Conservation (phyloP, 2,888 invertebrate species). For the Dione vanillae region DNA sequence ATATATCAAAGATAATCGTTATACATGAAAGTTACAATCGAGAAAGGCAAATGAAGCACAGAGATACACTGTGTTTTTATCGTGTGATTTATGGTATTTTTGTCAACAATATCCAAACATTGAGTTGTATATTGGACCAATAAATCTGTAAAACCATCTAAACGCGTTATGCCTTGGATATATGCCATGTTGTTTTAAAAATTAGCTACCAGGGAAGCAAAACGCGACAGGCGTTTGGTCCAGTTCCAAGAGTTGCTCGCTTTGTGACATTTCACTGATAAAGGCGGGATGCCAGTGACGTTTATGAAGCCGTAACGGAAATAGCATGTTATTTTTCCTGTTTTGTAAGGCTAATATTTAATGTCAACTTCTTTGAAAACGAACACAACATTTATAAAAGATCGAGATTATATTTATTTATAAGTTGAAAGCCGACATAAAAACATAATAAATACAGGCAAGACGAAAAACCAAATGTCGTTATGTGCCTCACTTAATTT, state of each 20-base stretch:
- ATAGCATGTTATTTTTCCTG: conserved; percentile 19
- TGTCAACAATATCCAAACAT: no score
- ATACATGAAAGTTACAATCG: no score
- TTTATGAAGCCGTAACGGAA: conserved; percentile 37
- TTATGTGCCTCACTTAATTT: no score
- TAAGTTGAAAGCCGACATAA: not conserved
- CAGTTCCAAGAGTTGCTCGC: conserved; percentile 39
- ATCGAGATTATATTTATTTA: not conserved
- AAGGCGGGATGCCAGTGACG: conserved; percentile 32
- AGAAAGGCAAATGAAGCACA: no score
- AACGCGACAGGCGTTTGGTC: conserved; percentile 42
- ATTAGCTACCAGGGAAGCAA: conserved; percentile 35
- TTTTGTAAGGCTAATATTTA: not conserved
- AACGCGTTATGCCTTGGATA: conserved; percentile 37
- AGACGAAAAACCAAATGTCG: no score
- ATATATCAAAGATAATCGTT: no score
- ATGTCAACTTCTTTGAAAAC: not conserved
- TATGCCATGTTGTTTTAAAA: conserved; percentile 43
- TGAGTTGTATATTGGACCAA: conserved; percentile 16
- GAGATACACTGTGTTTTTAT: no score
- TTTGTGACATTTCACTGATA: conserved; percentile 41
- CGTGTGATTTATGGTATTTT: no score
- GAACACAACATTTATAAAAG: not conserved
- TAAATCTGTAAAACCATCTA: conserved; percentile 33
- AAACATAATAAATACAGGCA: no score